Evolutionary conservation across 2,113 vertebrate genomes (phyloP).

Genomic region (Tyrannus savana): DNA sequence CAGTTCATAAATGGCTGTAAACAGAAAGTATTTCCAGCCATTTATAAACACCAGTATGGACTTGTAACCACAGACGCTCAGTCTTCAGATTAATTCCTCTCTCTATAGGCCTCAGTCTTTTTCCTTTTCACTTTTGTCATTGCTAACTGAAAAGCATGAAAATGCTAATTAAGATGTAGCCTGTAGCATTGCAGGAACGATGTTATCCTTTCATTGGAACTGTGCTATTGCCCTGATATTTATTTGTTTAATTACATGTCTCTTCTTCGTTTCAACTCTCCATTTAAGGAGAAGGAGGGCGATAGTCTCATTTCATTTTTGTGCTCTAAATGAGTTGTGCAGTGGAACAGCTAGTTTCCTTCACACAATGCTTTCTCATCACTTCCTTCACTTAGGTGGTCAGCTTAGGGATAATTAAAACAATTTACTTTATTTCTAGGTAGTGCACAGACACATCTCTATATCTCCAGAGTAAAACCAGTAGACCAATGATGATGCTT

Average conservation of each 20-base stretch:
- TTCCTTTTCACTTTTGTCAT: background rate
- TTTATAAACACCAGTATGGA: background rate
- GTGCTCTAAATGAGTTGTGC: background rate
- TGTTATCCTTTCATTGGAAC: background rate
- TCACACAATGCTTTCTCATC: background rate
- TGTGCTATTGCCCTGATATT: background rate
- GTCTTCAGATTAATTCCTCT: background rate
- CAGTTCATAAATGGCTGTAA: background rate
- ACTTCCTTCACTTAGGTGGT: background rate
- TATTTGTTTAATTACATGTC: background rate
- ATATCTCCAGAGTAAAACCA: background rate
- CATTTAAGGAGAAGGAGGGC: background rate
- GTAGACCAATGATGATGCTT: background rate
- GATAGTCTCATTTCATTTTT: background rate
- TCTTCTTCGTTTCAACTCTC: background rate
- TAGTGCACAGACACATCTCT: background rate
- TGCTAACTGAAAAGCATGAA: background rate
- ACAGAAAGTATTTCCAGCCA: background rate
- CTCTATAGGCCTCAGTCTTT: background rate
- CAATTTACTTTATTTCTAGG: background rate
- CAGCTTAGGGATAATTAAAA: background rate
- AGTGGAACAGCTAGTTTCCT: background rate
- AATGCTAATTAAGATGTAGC: background rate
- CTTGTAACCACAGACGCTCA: background rate
- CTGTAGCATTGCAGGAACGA: background rate